Evolutionary conservation across 2,113 vertebrate species (phyloP).

Genomic region (Myodes glareolus): DNA sequence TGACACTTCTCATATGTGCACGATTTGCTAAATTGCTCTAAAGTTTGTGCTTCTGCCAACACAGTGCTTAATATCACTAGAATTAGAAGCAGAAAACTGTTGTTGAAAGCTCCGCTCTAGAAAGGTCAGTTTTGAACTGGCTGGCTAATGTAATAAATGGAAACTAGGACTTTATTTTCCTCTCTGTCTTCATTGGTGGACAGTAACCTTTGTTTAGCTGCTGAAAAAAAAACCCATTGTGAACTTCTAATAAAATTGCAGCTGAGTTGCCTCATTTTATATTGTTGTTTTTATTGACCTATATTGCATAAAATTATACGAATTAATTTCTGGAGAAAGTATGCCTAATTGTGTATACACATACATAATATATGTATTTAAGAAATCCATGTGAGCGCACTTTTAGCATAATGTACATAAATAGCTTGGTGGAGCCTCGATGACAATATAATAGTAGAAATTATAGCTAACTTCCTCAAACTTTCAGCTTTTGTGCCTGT

Average conservation of each 20-base stretch:
- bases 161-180: conserved; percentile 18
- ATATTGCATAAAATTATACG: conserved; percentile 19
- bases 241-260: not conserved
- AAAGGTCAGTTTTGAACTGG: conserved; percentile 42
- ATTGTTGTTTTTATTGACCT: not conserved
- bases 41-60: conserved; percentile 48
- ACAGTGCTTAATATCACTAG: conserved; percentile 32
- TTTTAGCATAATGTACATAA: conserved; percentile 44
- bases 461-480: not conserved
- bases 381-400: not conserved
- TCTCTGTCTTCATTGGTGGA: conserved; percentile 1
- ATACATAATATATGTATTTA: not conserved
- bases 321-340: conserved; percentile 33
- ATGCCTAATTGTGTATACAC: not conserved
- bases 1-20: conserved; percentile 20
- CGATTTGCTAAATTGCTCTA: conserved; percentile 41
- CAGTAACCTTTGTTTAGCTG: not conserved
- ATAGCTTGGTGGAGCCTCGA: not conserved
- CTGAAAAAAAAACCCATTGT: not conserved
- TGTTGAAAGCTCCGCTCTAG: conserved; percentile 43
- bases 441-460: not conserved
- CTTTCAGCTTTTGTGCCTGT: not conserved
- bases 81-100: conserved; percentile 52
- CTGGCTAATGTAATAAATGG: not conserved
- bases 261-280: not conserved